Evolutionary conservation across 2,888 invertebrate species (phyloP), one percentile per base, ranked within the genome.

Genomic region (Dryomyza anilis): DNA sequence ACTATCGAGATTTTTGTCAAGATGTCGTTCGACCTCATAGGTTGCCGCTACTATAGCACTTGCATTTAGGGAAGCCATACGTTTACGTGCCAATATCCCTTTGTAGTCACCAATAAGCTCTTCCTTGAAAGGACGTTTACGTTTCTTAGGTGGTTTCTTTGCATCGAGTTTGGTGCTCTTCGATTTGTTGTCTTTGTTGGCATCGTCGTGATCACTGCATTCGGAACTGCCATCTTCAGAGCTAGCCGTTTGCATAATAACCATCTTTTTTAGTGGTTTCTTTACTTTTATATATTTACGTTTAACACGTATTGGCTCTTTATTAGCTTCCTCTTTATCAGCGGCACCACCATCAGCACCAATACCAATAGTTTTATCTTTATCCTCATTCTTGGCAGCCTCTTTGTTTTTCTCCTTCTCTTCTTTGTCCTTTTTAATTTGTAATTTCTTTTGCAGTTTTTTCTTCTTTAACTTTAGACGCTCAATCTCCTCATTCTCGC

Each of bases 31-130:
- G 65, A 83, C 93, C 80, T 94, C 93, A 76, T 95, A 95, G 70
- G 93, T 94, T 21, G 95, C 95, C 0, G 94, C 94, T 70, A 95
- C 86, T 75, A 95, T 95, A 21, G 95, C 95, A 36, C 92, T 91
- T 14, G 95, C 95, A 81, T 95, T 95, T 30, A 95, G 84, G 78
- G 94, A 94, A 21, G 95, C 95, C 94, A 95, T 94, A 30, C 95
- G 87, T 79, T 95, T 95, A 72, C 92, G 88, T 16, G 94, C 94
- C 6, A 94, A 90, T 89, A 94, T 93, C 72, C 94, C 94, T 75
- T 92, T 92, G 55, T 94, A 85, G 76, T 93, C 93, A 0, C 78
- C 79, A 19, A 80, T 80, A 0, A 81, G 85, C 52, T 87, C 86
- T 52, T 85, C 83, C 71, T 87, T 87, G 14, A 81, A 72, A 39